A percentile compares a stretch with the other conserved stretches of the same genome.
These are phyloP conservation scores for Sepioteuthis lessoniana DNA, from an alignment of 2,888 invertebrate species.

Conservation along the genomic window DNA sequence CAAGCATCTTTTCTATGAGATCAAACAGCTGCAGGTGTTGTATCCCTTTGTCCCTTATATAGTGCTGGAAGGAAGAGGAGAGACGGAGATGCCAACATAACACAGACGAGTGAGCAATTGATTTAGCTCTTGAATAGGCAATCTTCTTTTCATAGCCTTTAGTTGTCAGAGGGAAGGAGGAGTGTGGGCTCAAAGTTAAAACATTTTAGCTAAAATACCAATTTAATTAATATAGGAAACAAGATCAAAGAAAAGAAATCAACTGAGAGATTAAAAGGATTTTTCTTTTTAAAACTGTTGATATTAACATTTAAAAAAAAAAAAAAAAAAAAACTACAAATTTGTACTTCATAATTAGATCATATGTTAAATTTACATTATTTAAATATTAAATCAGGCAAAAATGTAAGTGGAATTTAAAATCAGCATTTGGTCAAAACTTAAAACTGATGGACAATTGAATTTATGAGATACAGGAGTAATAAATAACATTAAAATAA, in stretches of 20 bases:
- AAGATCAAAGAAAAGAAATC: not conserved
- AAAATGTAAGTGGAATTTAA: not conserved
- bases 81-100: constrained; percentile 4
- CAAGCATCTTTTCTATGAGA: constrained; percentile 94
- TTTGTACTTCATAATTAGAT: not conserved
- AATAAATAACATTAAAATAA: not conserved
- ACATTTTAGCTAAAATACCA: not conserved
- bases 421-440: not conserved
- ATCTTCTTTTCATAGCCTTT: no score
- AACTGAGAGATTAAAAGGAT: not conserved
- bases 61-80: constrained; percentile 82
- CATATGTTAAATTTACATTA: no score
- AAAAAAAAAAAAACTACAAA: not conserved
- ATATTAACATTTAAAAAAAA: not conserved
- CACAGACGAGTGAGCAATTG: not conserved
- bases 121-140: not conserved
- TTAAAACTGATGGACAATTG: not conserved
- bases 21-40: constrained; percentile 96
- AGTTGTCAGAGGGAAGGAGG: no score
- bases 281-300: not conserved
- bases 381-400: not conserved
- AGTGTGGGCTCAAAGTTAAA: no score
- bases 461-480: not conserved
- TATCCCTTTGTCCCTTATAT: constrained; percentile 88
- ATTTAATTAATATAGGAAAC: not conserved